A percentile compares a stretch with the other conserved stretches of the same genome.
Evolutionary conservation across 2,113 vertebrate species (phyloP).

Genomic region (Amphiprion percula): DNA sequence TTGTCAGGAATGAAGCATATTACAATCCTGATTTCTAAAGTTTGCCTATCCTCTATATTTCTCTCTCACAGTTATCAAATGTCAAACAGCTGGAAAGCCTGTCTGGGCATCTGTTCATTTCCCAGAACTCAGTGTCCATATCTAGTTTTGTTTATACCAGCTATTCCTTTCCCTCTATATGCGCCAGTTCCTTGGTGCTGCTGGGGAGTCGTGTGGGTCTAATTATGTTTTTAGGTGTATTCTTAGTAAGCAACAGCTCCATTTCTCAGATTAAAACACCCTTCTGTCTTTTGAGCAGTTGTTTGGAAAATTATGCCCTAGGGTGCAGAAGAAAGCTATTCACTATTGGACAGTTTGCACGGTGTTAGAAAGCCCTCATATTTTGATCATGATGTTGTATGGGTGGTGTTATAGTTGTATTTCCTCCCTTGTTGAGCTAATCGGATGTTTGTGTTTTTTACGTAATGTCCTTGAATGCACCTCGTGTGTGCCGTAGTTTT

Average conservation of each 20-base stretch:
- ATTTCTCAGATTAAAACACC: conserved; percentile 25
- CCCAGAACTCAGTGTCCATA: conserved; percentile 57
- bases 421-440: too few relatives aligned
- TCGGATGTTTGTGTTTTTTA: too few relatives aligned
- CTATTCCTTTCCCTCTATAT: conserved; percentile 40
- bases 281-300: conserved; percentile 34
- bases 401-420: too few relatives aligned
- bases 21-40: conserved; percentile 19
- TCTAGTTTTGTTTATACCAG: conserved; percentile 68
- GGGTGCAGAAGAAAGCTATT: background rate
- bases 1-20: conserved; percentile 30
- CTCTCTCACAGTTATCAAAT: conserved; percentile 76
- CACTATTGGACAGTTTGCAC: background rate
- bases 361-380: background rate
- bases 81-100: conserved; percentile 76
- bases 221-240: conserved; percentile 50
- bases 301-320: conserved; percentile 6
- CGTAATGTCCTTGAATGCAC: too few relatives aligned
- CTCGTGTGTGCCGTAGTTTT: too few relatives aligned
- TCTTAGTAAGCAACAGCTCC: conserved; percentile 17
- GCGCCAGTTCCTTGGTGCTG: conserved; percentile 21
- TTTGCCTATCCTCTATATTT: conserved; percentile 1
- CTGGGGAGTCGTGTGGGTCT: conserved; percentile 27
- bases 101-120: conserved; percentile 69
- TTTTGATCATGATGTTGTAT: too few relatives aligned